Evolutionary conservation across 2,797 vertebrate species (phyloP).

Genomic region (Esox lucius): DNA sequence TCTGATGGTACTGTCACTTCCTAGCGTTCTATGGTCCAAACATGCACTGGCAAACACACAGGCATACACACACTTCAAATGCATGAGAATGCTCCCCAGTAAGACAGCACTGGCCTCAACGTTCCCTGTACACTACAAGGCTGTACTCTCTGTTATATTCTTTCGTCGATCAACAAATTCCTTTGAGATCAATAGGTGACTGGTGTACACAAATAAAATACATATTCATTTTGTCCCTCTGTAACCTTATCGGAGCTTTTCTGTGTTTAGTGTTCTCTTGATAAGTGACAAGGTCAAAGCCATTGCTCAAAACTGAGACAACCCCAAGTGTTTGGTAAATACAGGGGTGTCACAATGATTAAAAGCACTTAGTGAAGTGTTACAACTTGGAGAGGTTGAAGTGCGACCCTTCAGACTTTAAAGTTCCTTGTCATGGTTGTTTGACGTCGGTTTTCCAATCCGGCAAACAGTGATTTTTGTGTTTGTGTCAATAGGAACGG

Average conservation of each 20-base stretch:
- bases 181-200: conserved; percentile 34
- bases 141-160: conserved; percentile 58
- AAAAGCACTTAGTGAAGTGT: conserved; percentile 32
- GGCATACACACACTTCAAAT: neutral
- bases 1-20: conserved; percentile 30
- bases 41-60: no score
- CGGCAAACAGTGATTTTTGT: neutral
- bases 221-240: conserved; percentile 47
- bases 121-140: conserved; percentile 71
- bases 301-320: conserved; percentile 34
- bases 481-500: neutral
- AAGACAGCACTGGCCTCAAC: conserved; percentile 76
- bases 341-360: conserved; percentile 59
- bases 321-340: conserved; percentile 62
- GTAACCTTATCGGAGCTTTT: conserved; percentile 57
- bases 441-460: conserved; percentile 22
- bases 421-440: conserved; percentile 32
- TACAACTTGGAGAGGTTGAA: neutral
- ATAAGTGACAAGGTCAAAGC: conserved; percentile 30
- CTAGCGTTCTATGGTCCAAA: no score
- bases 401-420: conserved; percentile 38
- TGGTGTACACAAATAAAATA: neutral
- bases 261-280: conserved; percentile 44
- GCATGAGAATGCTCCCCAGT: conserved; percentile 41
- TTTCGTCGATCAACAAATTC: conserved; percentile 54